Percentiles rank a stretch among this genome's conserved stretches.
phyloP scores from a whole-genome alignment of 1,140 invertebrate genomes.

The Streblospio benedicti region DNA sequence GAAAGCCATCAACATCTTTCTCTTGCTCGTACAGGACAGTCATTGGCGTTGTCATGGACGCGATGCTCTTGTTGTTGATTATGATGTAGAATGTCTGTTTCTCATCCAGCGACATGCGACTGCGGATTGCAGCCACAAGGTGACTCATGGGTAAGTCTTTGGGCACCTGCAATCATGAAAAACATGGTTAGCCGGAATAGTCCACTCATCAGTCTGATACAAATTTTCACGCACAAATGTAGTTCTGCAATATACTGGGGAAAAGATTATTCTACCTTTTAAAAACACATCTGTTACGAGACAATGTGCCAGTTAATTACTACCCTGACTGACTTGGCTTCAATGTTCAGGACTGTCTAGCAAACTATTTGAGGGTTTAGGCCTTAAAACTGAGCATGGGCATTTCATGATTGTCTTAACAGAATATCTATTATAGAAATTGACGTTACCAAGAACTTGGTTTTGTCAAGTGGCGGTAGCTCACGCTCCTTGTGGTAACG shows the following conservation, averaged over 20 bases:
- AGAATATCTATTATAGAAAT: constrained; percentile 57
- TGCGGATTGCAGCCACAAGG: constrained; percentile 49
- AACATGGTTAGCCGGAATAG: no score
- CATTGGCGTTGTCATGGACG: constrained; percentile 53
- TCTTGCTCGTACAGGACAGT: constrained; percentile 51
- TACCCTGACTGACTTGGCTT: constrained; percentile 58
- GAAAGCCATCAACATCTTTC: constrained; percentile 57
- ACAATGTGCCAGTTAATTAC: constrained; percentile 56
- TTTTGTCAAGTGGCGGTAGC: constrained; percentile 55
- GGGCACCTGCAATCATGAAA: no score
- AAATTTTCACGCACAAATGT: no score
- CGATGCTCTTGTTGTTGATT: constrained; percentile 55
- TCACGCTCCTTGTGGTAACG: constrained; percentile 53
- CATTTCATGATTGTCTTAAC: no score
- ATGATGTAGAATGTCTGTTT: constrained; percentile 58
- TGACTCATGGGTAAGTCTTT: not conserved
- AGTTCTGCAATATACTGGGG: no score
- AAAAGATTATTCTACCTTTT: no score
- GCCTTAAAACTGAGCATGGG: no score
- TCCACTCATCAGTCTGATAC: no score
- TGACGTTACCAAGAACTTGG: constrained; percentile 59
- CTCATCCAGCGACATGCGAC: constrained; percentile 58
- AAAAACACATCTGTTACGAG: no score
- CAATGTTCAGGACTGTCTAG: no score
- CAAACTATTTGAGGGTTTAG: no score